These are phyloP conservation scores for Automeris io DNA, from an alignment of 2,888 invertebrate species.

Conservation along the genomic window DNA sequence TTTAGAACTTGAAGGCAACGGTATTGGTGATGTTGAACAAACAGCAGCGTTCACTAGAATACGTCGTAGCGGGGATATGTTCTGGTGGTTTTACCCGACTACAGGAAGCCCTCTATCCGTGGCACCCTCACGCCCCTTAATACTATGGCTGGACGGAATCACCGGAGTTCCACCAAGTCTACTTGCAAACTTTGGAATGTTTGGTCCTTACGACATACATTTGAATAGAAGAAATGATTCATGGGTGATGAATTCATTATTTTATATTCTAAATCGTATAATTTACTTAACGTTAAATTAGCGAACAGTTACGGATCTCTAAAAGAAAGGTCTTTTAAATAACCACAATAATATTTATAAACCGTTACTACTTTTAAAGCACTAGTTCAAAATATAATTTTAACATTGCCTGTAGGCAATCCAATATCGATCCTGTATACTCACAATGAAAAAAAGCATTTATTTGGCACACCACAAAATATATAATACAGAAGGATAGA, in stretches of 20 bases:
- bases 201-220: constrained; percentile 84
- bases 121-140: constrained; percentile 78
- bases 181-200: constrained; percentile 90
- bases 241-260: constrained; percentile 78
- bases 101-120: constrained; percentile 56
- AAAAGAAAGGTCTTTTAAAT: no score
- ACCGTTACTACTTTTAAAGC: no score
- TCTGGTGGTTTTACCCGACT: constrained; percentile 92
- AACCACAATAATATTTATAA: no score
- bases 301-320: no score
- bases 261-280: not conserved
- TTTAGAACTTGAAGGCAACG: constrained; percentile 41
- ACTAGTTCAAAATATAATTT: no score
- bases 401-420: no score
- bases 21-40: constrained; percentile 78
- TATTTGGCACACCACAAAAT: no score
- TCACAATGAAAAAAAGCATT: no score
- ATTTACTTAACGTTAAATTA: no score
- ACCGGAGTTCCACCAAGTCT: constrained; percentile 87
- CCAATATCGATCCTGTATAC: no score
- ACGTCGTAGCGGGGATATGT: constrained; percentile 83
- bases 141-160: constrained; percentile 94
- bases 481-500: no score
- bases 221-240: constrained; percentile 80
- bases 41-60: constrained; percentile 86